Base-by-base conservation (phyloP, 2,113 vertebrate genomes). In the Morone saxatilis region DNA sequence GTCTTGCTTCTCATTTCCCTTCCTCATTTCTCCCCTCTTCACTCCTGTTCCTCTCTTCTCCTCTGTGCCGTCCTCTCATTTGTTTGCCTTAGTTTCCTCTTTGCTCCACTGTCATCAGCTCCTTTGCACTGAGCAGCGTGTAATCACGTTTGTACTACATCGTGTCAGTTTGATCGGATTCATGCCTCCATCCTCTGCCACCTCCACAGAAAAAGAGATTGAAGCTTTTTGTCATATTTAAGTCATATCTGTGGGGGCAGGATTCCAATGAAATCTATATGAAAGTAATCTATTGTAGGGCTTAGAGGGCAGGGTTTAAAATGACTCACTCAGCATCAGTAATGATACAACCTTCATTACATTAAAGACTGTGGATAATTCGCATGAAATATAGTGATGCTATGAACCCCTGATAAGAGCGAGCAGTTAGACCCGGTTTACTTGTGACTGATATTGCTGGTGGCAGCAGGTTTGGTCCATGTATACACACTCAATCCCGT, bases 71-170 rank as follows among this genome's bases (percentile, higher is more conserved):
- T 43, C 63, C 62, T 80, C 62, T 67, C 81, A 66, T 89, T 81
- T 81, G 71, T 80, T 82, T 71, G 56, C 76, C 78, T 84, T 81
- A 61, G 78, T 82, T 91, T 80, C 74, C 69, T 57, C 84, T 81
- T 71, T 78, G 69, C 77, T 56, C 75, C 65, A 43, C 78, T 75
- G 59, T 85, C 80, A 86, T 76, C 87, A 80, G 81, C 88, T 76
- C 75, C 63, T 88, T 87, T 80, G 75, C 69, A 71, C 76, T 72
- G 69, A 88, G 81, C 77, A 60, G 88, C 81, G 31, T 90, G 89
- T 92, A 92, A 92, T 93, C 92, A 88, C 82, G 77, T 94, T 93
- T 93, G 89, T 89, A 91, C 85, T 86, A 91, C 89, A 92, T 79
- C 77, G 65, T 89, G 90, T 88, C 91, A 84, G 69, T 83, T 88